Conservation (phyloP, 2,888 invertebrate genomes). For the Limnephilus marmoratus region DNA sequence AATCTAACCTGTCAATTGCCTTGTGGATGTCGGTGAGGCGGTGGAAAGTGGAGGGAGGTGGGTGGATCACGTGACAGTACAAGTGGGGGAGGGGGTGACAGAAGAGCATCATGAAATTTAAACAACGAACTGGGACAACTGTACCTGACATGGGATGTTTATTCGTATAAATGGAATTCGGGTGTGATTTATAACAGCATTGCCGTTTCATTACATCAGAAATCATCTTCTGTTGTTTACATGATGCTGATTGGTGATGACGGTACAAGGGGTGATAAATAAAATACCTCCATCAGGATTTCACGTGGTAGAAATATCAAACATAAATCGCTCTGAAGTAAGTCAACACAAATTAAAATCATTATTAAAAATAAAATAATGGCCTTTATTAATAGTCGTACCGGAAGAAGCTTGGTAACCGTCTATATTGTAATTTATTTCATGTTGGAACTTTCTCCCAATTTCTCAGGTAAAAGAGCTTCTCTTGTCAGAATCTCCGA, state of each 20-base stretch:
- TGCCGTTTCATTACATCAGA: conserved; percentile 13
- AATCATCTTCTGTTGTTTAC: conserved; percentile 10
- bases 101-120: conserved; percentile 52
- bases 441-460: neutral
- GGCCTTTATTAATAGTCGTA: neutral
- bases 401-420: neutral
- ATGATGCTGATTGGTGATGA: neutral
- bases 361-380: neutral
- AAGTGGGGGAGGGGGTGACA: conserved; percentile 30
- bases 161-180: conserved; percentile 48
- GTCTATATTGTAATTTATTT: neutral
- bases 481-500: neutral
- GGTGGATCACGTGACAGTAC: conserved; percentile 29
- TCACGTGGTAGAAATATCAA: neutral
- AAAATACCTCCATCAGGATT: neutral
- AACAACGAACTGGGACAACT: conserved; percentile 47
- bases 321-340: neutral
- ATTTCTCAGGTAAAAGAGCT: neutral
- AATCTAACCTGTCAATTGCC: conserved; percentile 57
- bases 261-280: neutral
- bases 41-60: conserved; percentile 11
- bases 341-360: neutral
- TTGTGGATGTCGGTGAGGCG: conserved; percentile 5
- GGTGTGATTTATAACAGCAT: conserved; percentile 31
- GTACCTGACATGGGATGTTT: conserved; percentile 46